Conservation (phyloP, 1,140 invertebrate species). For the Riptortus pedestris region DNA sequence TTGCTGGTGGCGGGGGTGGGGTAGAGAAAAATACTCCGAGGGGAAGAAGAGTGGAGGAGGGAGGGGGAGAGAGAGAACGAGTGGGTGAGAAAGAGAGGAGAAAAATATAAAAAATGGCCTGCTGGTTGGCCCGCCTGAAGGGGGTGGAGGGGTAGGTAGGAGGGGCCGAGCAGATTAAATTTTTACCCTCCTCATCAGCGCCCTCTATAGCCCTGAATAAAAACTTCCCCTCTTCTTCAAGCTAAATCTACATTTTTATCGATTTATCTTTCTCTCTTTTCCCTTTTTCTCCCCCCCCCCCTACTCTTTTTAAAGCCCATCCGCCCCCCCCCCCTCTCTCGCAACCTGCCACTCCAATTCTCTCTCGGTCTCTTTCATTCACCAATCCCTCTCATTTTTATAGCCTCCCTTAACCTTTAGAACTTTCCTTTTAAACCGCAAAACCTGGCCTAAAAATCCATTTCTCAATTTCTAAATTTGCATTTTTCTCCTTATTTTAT, state of each 20-base stretch:
- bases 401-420: no score
- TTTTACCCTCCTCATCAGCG: constrained; percentile 20
- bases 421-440: no score
- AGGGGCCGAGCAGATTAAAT: constrained; percentile 9
- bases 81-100: neutral
- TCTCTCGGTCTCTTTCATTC: constrained; percentile 5
- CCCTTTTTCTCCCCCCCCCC: neutral
- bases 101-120: neutral
- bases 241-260: constrained; percentile 21
- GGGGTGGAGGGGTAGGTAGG: neutral
- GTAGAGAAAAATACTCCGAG: constrained; percentile 3
- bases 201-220: constrained; percentile 1
- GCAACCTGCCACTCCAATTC: neutral
- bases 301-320: neutral
- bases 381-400: no score
- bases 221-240: neutral
- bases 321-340: neutral
- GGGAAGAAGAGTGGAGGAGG: constrained; percentile 3
- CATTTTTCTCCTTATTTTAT: no score
- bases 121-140: neutral
- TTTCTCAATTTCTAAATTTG: no score
- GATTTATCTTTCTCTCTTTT: constrained; percentile 2
- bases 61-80: neutral
- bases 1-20: constrained; percentile 1
- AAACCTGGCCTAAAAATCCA: no score